Evolutionary conservation across 2,113 vertebrate genomes (phyloP), one percentile per base, ranked within the genome.

Genomic region (Nipponia nippon): DNA sequence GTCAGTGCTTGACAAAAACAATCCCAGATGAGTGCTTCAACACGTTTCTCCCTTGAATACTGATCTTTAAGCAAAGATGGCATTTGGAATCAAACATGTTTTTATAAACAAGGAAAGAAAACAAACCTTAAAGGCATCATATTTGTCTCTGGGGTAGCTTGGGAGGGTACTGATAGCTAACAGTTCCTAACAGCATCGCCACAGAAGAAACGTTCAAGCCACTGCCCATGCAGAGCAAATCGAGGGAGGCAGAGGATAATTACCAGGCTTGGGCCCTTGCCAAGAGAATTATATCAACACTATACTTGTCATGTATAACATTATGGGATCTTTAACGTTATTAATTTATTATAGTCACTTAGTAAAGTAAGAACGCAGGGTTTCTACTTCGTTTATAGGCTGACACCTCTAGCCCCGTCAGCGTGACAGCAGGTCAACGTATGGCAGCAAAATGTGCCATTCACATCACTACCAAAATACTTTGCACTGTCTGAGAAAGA

Each of bases 171-270:
- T 5, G 49, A 0, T 7, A 7, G 87, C 67, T 47, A 12, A 29
- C 44, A 16, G 56, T 4, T 77, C 70, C 80, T 27, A 67, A 34
- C 20, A 66, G 78, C 78, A 42, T 4, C 8, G 0, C 6, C 42
- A 5, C 12, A 3, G 73, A 7, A 34, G 58, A 30, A n/a, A 9
- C 0, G 8, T 4, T 8, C 16, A 0, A n/a, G 61, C 32, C 14
- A 0, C 75, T 78, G 85, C 40, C 73, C 82, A 49, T 1, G 2
- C 26, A 34, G 29, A 63, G 30, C 16, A 12, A n/a, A n/a, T 1
- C 0, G 2, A 90, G 50, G 42, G 49, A 77, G 46, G 53, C 62
- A 16, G 44, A 17, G 59, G 67, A 53, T 11, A 23, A 89, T 94
- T 27, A 82, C 83, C 80, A 78, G 67, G 6, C 42, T n/a, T 95